Evolutionary conservation across 2,113 vertebrate genomes (phyloP).

Genomic region (Cyprinodon variegatus): DNA sequence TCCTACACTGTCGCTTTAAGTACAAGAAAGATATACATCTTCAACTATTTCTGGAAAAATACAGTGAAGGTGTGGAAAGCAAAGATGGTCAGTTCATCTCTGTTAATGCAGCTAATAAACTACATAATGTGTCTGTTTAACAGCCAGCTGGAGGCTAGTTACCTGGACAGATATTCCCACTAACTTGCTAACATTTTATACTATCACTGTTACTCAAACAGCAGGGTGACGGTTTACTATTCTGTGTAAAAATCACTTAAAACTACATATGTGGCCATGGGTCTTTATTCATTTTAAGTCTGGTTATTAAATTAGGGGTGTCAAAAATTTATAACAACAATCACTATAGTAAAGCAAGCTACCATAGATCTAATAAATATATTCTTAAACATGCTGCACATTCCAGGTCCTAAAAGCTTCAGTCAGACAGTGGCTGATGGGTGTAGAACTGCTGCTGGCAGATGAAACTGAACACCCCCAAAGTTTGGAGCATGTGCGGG

Average conservation of each 20-base stretch:
- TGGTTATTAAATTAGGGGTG: not conserved
- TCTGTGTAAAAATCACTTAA: not conserved
- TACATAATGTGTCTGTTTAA: not conserved
- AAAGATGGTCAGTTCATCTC: not conserved
- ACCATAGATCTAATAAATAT: not conserved
- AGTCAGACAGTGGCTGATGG: conserved; percentile 60
- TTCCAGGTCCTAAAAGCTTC: conserved; percentile 14
- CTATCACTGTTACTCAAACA: not conserved
- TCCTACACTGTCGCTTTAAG: not conserved
- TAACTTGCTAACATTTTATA: not conserved
- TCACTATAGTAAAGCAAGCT: not conserved
- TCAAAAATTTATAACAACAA: not conserved
- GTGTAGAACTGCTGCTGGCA: conserved; percentile 52
- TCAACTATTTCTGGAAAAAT: not conserved
- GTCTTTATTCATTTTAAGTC: not conserved
- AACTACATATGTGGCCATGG: not conserved
- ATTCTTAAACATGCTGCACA: not conserved
- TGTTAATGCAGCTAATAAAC: not conserved
- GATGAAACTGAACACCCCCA: conserved; percentile 75
- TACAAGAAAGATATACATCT: not conserved
- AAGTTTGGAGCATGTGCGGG: conserved; percentile 79
- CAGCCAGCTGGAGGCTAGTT: not conserved
- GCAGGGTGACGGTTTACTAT: not conserved
- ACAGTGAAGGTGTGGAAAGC: not conserved
- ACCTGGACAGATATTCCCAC: not conserved